Base-by-base conservation (phyloP, 1,140 invertebrate species). In the Cydia amplana region DNA sequence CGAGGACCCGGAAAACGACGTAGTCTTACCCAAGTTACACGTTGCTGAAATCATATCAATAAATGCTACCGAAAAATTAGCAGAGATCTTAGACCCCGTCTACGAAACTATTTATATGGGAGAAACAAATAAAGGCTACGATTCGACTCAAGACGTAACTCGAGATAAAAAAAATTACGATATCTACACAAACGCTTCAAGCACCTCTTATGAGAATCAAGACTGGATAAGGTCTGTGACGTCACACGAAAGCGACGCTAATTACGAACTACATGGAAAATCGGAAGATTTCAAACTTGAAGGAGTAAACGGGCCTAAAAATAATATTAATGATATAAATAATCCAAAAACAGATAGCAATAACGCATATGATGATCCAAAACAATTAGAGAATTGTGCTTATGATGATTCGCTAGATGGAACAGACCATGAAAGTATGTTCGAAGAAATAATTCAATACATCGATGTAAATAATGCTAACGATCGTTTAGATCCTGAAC, bases 21-120 rank as follows among this genome's bases (percentile, higher is more conserved):
- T 79, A n/a, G 82, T 85, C 72, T 79, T 77, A 77, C 85, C 87
- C 7, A 91, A 87, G 76, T 25, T 91, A 72, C 88, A 92, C 36
- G 88, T 91, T 1, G 90, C 91, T 32, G 89, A 92, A 86, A 91
- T 92, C 49, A 88, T 91, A 77, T 91, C 90, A 4, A 89, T 92
- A 82, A 87, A 92, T 80, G 85, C 86, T 2, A 88, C 80, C 23
- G 91, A 93, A 82, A 78, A 84, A 78, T 77, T 93, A n/a, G 90
- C 88, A 5, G 89, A 91, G 75, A 91, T 92, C 28, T 78, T 93
- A 43, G 91, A 93, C 25, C 91, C 91, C 51, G 83, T 92, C 0
- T 92, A 92, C 51, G 91, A 93, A 81, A 91, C 87, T 16, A 85
- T 93, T 70, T 83, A 87, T 55, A 83, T 80, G 75, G 85, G 84